Percentiles rank a stretch among this genome's conserved stretches.
Evolutionary conservation across 2,797 vertebrate species (phyloP).

Genomic region (Heterohyrax brucei): DNA sequence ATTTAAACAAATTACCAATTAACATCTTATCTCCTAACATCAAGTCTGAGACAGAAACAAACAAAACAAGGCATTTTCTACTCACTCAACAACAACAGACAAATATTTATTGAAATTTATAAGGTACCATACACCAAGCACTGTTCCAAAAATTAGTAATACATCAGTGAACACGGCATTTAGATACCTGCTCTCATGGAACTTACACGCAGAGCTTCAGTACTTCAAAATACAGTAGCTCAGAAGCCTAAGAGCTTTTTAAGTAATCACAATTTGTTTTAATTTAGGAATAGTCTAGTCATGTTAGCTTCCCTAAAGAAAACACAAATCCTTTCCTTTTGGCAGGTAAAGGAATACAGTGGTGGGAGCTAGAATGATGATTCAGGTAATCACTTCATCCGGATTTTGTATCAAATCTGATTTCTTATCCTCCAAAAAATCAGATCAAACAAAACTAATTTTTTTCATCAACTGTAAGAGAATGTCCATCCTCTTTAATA

Average conservation of each 20-base stretch:
- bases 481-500: conserved; percentile 39
- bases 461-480: conserved; percentile 30
- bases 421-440: background rate
- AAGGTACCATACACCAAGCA: background rate
- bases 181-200: background rate
- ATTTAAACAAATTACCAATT: conserved; percentile 68
- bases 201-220: background rate
- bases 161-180: background rate
- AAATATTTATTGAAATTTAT: background rate
- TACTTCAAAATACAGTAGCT: conserved; percentile 14
- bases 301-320: conserved; percentile 50
- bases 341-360: background rate
- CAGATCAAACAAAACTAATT: background rate
- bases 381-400: background rate
- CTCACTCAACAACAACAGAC: conserved; percentile 15
- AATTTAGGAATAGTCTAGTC: conserved; percentile 6
- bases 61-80: conserved; percentile 28
- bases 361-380: background rate
- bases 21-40: conserved; percentile 21
- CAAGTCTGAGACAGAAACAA: conserved; percentile 48
- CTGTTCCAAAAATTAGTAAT: background rate
- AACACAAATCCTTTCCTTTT: conserved; percentile 48
- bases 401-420: conserved; percentile 49
- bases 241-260: background rate
- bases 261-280: conserved; percentile 48